Evolutionary conservation across 2,888 invertebrate genomes (phyloP).

Genomic region (Drosophila nr. fundita): DNA sequence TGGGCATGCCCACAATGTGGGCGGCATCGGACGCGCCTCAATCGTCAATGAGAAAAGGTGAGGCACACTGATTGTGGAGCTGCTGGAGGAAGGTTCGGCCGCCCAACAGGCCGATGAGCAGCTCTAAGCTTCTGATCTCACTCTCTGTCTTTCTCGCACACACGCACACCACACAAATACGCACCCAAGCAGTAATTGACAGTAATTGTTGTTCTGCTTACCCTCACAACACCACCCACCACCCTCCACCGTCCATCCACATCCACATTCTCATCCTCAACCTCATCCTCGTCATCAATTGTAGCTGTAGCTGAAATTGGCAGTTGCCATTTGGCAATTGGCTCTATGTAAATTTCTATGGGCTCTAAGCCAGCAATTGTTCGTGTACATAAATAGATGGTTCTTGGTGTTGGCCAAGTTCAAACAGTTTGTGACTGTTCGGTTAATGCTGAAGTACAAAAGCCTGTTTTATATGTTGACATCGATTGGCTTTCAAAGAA

Average conservation of each 20-base stretch:
- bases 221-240: background rate
- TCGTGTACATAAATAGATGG: conserved; percentile 8
- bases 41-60: conserved; percentile 84
- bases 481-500: background rate
- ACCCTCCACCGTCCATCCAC: background rate
- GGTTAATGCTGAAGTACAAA: background rate
- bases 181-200: conserved; percentile 39
- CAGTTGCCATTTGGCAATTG: conserved; percentile 7
- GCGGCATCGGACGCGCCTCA: conserved; percentile 73
- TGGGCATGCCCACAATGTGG: conserved; percentile 43
- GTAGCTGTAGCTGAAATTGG: conserved; percentile 16
- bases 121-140: conserved; percentile 70
- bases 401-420: conserved; percentile 11
- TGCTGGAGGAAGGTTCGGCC: conserved; percentile 76
- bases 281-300: background rate
- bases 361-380: conserved; percentile 30
- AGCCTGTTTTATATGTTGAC: conserved; percentile 7
- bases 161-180: conserved; percentile 7
- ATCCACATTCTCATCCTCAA: background rate
- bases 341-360: conserved; percentile 18
- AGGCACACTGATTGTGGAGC: conserved; percentile 80
- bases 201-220: conserved; percentile 44
- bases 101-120: conserved; percentile 67
- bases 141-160: conserved; percentile 25
- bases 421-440: conserved; percentile 3